Conservation (phyloP, 2,888 invertebrate genomes). For the Branchipolynoe longqiensis region DNA sequence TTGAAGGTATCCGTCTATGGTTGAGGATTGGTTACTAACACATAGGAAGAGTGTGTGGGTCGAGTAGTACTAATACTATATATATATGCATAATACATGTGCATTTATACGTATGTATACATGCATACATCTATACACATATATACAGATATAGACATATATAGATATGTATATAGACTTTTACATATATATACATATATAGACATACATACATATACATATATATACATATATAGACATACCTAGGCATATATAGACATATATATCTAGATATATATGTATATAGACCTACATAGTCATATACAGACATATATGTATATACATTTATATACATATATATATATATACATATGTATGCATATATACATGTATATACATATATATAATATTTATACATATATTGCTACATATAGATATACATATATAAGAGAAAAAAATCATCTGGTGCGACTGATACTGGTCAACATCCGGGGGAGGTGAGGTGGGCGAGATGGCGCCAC, state of each 20-base stretch:
- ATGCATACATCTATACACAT: not conserved
- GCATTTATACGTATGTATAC: too few relatives aligned
- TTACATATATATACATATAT: constrained; percentile 61
- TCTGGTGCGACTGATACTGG: too few relatives aligned
- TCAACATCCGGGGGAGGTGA: too few relatives aligned
- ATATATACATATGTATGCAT: constrained; percentile 51
- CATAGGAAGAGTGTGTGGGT: too few relatives aligned
- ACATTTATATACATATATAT: constrained; percentile 49
- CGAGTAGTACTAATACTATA: too few relatives aligned
- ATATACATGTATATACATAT: constrained; percentile 7
- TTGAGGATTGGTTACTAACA: too few relatives aligned
- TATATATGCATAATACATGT: too few relatives aligned
- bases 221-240: not conserved
- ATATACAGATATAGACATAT: not conserved
- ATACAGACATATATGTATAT: constrained; percentile 44
- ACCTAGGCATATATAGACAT: constrained; percentile 1
- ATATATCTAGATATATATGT: constrained; percentile 48
- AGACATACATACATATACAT: constrained; percentile 54
- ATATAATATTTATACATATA: not conserved
- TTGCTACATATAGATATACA: not conserved
- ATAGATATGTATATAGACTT: constrained; percentile 28
- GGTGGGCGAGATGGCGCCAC: too few relatives aligned
- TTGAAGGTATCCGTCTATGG: too few relatives aligned
- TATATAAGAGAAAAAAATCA: too few relatives aligned
- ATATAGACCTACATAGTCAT: constrained; percentile 55